Base-by-base conservation (phyloP, 2,113 vertebrate species). In the Catharus bicknelli region DNA sequence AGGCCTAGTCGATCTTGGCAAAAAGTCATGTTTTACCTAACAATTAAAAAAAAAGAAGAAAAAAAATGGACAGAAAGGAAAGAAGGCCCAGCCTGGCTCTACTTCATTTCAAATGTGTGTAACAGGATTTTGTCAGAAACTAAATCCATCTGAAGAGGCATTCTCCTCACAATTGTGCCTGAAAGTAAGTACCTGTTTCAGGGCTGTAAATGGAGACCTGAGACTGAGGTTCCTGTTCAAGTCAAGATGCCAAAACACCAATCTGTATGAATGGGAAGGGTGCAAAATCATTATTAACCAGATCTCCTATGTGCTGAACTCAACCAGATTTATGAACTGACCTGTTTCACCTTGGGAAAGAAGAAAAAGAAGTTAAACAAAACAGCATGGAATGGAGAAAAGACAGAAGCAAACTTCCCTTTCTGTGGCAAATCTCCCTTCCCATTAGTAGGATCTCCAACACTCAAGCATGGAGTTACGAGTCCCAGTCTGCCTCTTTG, bases 31-130 rank as follows among this genome's bases (percentile, higher is more conserved):
- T 79, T 91, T 66, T 58, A 13, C 10, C 50, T 70, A 53, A 14
- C 1, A 51, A 21, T 57, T n/a, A 50, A 34, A 55, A 34, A 40
- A 32, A 18, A 10, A 8, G 3, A 2, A 2, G 5, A 20, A 22
- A 17, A 9, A 50, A 36, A 25, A 13, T 2, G 36, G 3, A 20
- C 0, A 26, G 15, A 54, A 32, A 63, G 0, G 21, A 36, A 57
- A 69, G 61, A 8, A 84, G 13, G 10, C 2, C 5, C 23, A 50
- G 22, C 9, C 64, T 78, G 16, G 3, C 69, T 78, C 16, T 63
- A 8, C 16, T 62, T 84, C 50, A n/a, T 70, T 93, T 86, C 19
- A 62, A 63, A 78, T 1, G 16, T 1, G 0, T 50, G 21, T 43
- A 69, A 57, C 53, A 62, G 12, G 16, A 55, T 82, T 88, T 90